Conservation (phyloP, 2,888 invertebrate genomes). For the Priocnemis perturbator region DNA sequence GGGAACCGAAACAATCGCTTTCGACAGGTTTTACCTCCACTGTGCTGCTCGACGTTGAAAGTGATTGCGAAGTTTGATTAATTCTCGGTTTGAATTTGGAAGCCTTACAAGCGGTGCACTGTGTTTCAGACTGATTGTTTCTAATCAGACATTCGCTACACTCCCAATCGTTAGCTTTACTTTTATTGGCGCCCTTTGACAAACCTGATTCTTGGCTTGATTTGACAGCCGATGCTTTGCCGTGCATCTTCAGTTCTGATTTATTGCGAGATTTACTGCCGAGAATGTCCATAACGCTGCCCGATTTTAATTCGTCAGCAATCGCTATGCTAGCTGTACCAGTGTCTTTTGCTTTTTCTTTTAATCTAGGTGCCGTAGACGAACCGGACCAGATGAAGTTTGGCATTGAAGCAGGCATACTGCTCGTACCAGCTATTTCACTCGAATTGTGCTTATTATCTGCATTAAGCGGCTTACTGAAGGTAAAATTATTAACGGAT, state of each 20-base stretch:
- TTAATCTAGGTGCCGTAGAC: conserved; percentile 64
- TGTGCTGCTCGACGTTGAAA: conserved; percentile 23
- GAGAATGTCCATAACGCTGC: conserved; percentile 75
- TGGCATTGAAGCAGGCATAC: conserved; percentile 39
- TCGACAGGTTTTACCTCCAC: conserved; percentile 27
- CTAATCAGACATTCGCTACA: conserved; percentile 72
- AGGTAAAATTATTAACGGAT: conserved; percentile 78
- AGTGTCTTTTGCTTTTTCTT: conserved; percentile 55
- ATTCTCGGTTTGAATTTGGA: conserved; percentile 43
- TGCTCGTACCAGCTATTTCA: conserved; percentile 33
- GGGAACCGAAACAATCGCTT: conserved; percentile 52
- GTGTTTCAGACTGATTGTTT: conserved; percentile 60
- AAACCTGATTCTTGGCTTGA: neutral
- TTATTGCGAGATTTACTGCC: conserved; percentile 48
- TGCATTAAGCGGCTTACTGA: conserved; percentile 77
- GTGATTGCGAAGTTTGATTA: conserved; percentile 26
- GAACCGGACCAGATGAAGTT: conserved; percentile 70
- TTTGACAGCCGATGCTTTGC: neutral
- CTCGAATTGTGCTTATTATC: conserved; percentile 50
- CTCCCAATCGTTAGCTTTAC: conserved; percentile 61
- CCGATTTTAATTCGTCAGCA: conserved; percentile 69
- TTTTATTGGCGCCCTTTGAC: neutral
- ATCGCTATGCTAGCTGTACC: conserved; percentile 35
- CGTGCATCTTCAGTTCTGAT: neutral
- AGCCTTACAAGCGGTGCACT: conserved; percentile 70